Conservation (phyloP, 2,888 invertebrate species). For the Brachyptera risi region DNA sequence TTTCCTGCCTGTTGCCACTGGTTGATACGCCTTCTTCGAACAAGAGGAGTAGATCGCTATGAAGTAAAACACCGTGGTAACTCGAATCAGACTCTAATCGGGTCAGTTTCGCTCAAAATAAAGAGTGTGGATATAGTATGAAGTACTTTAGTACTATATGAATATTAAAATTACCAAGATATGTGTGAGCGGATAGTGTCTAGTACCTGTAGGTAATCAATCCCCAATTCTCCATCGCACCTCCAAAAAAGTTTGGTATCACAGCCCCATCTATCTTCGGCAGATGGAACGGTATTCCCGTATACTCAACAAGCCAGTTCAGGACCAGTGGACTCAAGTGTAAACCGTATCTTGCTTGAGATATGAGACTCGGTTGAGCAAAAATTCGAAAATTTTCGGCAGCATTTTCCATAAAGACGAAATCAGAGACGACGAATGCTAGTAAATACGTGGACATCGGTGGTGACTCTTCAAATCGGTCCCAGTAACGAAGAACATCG, state of each 20-base stretch:
- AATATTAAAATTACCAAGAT: no score
- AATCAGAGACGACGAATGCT: conserved; percentile 27
- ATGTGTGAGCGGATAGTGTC: no score
- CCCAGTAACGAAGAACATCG: conserved; percentile 4
- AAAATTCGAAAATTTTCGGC: conserved; percentile 9
- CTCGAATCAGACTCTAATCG: no score
- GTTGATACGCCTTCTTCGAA: conserved; percentile 40
- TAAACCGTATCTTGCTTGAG: conserved; percentile 46
- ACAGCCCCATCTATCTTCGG: conserved; percentile 48
- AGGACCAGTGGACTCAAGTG: conserved; percentile 43
- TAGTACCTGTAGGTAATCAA: conserved; percentile 70
- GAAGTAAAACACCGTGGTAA: no score
- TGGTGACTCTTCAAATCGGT: conserved; percentile 1
- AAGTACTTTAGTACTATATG: no score
- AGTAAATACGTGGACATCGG: conserved; percentile 24
- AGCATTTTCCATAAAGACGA: conserved; percentile 18
- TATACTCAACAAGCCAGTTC: conserved; percentile 42
- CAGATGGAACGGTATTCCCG: conserved; percentile 44
- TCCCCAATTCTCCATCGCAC: conserved; percentile 66
- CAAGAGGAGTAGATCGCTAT: conserved; percentile 43
- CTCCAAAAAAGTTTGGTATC: conserved; percentile 40
- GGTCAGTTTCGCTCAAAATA: no score
- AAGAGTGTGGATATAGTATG: no score
- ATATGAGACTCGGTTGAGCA: conserved; percentile 7
- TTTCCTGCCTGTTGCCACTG: conserved; percentile 48